Evolutionary conservation across 2,888 invertebrate genomes (phyloP).

Genomic region (Epinotia brunnichana): DNA sequence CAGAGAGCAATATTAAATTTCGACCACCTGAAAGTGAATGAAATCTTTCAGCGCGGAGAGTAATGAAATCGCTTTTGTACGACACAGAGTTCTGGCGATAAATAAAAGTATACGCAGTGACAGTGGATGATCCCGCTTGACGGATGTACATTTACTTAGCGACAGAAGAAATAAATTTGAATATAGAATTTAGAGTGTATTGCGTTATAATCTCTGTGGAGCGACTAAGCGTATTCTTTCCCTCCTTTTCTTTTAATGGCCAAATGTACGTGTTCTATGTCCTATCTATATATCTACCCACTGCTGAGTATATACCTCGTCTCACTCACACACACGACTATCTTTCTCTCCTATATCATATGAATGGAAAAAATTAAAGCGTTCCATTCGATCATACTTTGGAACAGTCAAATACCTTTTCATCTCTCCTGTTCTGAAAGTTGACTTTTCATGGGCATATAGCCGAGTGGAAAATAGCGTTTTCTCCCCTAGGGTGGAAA

Average conservation of each 20-base stretch:
- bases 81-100: conserved; percentile 46
- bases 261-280: background rate
- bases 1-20: conserved; percentile 33
- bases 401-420: background rate
- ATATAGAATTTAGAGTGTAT: conserved; percentile 8
- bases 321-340: too few relatives aligned
- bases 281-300: too few relatives aligned
- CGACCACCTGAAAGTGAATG: conserved; percentile 36
- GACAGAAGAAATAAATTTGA: conserved; percentile 35
- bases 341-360: background rate
- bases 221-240: background rate
- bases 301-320: too few relatives aligned
- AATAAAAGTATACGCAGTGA: conserved; percentile 60
- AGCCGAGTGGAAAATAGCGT: too few relatives aligned
- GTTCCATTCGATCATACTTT: background rate
- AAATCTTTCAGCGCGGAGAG: conserved; percentile 46
- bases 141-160: conserved; percentile 58
- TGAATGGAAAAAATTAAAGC: background rate
- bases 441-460: too few relatives aligned
- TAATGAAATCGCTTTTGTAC: conserved; percentile 41
- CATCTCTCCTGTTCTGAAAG: too few relatives aligned
- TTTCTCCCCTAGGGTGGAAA: too few relatives aligned
- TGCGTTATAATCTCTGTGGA: background rate
- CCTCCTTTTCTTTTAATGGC: background rate
- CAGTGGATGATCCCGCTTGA: conserved; percentile 59